Evolutionary conservation across 2,113 vertebrate genomes (phyloP).

Genomic region (Zosterops japonicus): DNA sequence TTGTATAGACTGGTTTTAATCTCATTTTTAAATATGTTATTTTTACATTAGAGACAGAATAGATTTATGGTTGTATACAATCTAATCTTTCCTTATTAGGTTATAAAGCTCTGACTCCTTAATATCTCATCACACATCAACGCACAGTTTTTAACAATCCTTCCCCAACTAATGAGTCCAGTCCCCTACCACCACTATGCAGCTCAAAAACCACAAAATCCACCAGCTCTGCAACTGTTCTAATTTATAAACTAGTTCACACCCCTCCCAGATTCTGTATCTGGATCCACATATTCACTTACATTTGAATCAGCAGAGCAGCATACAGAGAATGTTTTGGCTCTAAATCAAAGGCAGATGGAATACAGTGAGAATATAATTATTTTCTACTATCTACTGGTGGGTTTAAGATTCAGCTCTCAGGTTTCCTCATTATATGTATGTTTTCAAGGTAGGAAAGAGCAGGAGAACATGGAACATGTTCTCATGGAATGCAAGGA

Average conservation of each 20-base stretch:
- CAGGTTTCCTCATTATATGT: not conserved
- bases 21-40: not conserved
- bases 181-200: not conserved
- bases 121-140: not conserved
- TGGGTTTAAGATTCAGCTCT: not conserved
- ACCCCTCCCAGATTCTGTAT: not conserved
- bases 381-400: not conserved
- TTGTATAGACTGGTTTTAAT: not conserved
- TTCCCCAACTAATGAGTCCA: not conserved
- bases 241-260: not conserved
- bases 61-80: not conserved
- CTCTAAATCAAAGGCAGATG: not conserved
- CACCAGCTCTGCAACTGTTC: not conserved
- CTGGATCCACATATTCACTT: not conserved
- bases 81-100: not conserved
- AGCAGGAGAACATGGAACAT: not conserved
- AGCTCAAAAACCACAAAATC: not conserved
- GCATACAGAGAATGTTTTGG: not conserved
- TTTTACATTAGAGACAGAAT: not conserved
- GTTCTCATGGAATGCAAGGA: not conserved
- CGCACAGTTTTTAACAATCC: not conserved
- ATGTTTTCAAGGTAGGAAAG: not conserved
- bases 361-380: not conserved
- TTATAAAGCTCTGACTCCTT: not conserved
- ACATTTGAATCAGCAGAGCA: not conserved